Evolutionary conservation across 2,113 vertebrate species (phyloP).

Genomic region (Misgurnus mizolepis): DNA sequence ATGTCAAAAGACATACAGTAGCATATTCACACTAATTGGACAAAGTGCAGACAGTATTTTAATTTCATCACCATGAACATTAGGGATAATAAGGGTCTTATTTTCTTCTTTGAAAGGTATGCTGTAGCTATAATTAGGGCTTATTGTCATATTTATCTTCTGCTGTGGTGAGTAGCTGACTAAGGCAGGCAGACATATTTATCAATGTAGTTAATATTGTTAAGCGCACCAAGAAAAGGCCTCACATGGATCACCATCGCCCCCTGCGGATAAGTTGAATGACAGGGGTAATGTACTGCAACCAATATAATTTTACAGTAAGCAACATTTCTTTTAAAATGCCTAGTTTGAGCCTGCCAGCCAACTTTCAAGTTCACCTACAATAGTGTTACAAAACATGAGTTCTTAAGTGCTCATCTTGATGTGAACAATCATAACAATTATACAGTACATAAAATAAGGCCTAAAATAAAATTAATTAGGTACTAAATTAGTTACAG

Average conservation of each 20-base stretch:
- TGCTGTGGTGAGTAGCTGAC: constrained; percentile 22
- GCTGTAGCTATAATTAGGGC: constrained; percentile 66
- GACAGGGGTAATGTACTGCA: constrained; percentile 7
- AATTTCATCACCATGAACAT: constrained; percentile 68
- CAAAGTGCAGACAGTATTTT: constrained; percentile 62
- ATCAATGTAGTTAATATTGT: constrained; percentile 18
- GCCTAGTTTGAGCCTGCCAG: no score
- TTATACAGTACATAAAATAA: no score
- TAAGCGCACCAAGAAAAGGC: neutral
- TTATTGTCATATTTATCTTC: constrained; percentile 67
- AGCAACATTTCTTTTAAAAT: no score
- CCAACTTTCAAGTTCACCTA: no score
- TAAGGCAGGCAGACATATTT: constrained; percentile 22
- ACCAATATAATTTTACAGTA: neutral
- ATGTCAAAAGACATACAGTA: constrained; percentile 52
- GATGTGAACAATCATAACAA: no score
- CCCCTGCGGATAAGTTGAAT: constrained; percentile 37
- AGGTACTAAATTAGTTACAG: no score
- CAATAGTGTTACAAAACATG: no score
- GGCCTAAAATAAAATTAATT: no score
- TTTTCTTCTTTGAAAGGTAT: constrained; percentile 61
- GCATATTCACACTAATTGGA: constrained; percentile 64
- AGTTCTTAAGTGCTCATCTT: no score
- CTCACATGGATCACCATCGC: constrained; percentile 38
- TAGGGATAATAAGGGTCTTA: constrained; percentile 64